phyloP scores from a whole-genome alignment of 2,888 invertebrate genomes.

The Gortyna flavago region DNA sequence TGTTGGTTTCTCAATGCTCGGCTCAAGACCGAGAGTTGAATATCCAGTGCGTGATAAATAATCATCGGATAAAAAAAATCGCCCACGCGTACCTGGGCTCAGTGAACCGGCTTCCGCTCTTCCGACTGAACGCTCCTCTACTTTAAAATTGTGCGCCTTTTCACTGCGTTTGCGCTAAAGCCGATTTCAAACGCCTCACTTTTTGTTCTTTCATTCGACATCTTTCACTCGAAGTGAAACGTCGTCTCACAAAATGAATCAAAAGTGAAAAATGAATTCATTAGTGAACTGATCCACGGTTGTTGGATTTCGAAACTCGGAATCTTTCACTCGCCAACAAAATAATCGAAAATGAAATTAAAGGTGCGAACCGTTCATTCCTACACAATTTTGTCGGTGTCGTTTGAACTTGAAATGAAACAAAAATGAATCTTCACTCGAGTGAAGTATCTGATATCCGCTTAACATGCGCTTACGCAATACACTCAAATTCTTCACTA shows the following conservation, averaged over 20 bases:
- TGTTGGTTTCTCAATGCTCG: neutral
- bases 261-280: neutral
- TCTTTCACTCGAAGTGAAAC: neutral
- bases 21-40: neutral
- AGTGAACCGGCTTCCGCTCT: neutral
- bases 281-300: neutral
- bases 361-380: neutral
- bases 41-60: neutral
- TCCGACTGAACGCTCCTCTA: neutral
- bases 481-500: neutral
- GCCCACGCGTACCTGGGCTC: neutral
- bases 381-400: neutral
- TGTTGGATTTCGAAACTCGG: neutral
- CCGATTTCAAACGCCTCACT: neutral
- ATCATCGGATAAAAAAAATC: neutral
- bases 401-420: neutral
- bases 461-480: neutral
- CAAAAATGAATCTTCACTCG: neutral
- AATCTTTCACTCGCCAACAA: neutral
- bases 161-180: neutral
- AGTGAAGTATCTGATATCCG: neutral
- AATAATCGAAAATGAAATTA: neutral
- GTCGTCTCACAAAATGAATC: neutral
- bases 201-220: neutral
- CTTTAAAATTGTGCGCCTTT: slow-evolving; percentile 7